These are phyloP conservation scores for Arenicola marina DNA, from an alignment of 2,888 invertebrate genomes.

Conservation along the genomic window DNA sequence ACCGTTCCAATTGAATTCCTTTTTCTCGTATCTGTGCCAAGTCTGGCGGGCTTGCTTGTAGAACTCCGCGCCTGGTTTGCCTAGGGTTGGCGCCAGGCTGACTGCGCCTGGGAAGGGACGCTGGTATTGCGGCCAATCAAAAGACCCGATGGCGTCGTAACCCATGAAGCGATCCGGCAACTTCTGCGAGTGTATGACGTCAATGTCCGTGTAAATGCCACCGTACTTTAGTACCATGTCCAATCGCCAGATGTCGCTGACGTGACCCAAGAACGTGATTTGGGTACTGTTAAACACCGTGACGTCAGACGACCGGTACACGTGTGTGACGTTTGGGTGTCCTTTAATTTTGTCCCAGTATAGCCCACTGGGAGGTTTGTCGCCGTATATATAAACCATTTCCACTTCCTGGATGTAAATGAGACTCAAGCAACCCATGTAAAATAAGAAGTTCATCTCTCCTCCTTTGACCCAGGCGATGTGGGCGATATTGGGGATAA, in stretches of 20 bases:
- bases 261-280: constrained; percentile 42
- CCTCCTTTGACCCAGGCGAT: constrained; percentile 47
- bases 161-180: constrained; percentile 20
- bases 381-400: constrained; percentile 46
- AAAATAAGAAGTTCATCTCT: constrained; percentile 47
- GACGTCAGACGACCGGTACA: constrained; percentile 19
- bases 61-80: constrained; percentile 34
- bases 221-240: constrained; percentile 51
- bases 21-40: constrained; percentile 25
- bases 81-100: constrained; percentile 40
- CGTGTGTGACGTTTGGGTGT: constrained; percentile 30
- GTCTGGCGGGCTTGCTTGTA: constrained; percentile 25
- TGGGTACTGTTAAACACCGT: constrained; percentile 32
- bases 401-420: constrained; percentile 39
- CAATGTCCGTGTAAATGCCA: constrained; percentile 53
- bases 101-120: constrained; percentile 36
- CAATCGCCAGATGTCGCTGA: constrained; percentile 49
- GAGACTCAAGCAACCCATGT: constrained; percentile 46
- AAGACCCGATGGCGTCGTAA: constrained; percentile 43
- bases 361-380: constrained; percentile 39
- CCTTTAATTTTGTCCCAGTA: constrained; percentile 39
- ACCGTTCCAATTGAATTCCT: constrained; percentile 31
- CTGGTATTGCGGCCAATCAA: constrained; percentile 43
- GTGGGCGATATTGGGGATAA: constrained; percentile 49
- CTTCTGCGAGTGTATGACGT: constrained; percentile 43